These are phyloP conservation scores for Nicator chloris DNA, from an alignment of 2,113 vertebrate genomes.

Conservation along the genomic window DNA sequence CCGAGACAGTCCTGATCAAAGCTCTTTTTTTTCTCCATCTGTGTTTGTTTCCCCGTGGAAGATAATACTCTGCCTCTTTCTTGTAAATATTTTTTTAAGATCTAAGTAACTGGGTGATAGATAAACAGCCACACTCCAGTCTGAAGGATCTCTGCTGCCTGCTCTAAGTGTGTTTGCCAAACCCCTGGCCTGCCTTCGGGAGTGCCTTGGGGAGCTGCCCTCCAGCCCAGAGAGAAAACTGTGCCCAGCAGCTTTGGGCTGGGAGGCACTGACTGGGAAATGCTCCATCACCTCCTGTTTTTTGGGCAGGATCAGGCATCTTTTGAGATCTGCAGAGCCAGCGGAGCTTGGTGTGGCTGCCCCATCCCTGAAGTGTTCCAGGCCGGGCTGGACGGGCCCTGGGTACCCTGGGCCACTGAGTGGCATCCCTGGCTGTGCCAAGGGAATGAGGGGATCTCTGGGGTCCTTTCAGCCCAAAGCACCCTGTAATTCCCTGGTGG, in stretches of 20 bases:
- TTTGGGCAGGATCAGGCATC: rapidly evolving
- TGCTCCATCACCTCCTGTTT: background rate
- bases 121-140: background rate
- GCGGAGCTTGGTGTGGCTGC: background rate
- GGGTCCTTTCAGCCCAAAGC: background rate
- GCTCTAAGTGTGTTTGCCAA: background rate
- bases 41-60: slow-evolving; percentile 54
- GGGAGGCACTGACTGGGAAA: background rate
- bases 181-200: background rate
- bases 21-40: slow-evolving; percentile 37
- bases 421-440: background rate
- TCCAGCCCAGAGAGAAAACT: rapidly evolving
- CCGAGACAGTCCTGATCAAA: slow-evolving; percentile 44
- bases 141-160: background rate
- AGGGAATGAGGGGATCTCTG: rapidly evolving
- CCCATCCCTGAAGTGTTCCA: background rate
- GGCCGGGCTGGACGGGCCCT: background rate
- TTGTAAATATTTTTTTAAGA: slow-evolving; percentile 58
- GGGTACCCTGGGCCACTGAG: background rate
- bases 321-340: background rate
- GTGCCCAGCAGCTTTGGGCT: background rate
- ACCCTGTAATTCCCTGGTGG: rapidly evolving
- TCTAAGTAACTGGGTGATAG: background rate
- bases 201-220: background rate
- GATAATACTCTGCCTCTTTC: slow-evolving; percentile 55